Conservation (phyloP, 2,113 vertebrate species). For the Thymallus thymallus region DNA sequence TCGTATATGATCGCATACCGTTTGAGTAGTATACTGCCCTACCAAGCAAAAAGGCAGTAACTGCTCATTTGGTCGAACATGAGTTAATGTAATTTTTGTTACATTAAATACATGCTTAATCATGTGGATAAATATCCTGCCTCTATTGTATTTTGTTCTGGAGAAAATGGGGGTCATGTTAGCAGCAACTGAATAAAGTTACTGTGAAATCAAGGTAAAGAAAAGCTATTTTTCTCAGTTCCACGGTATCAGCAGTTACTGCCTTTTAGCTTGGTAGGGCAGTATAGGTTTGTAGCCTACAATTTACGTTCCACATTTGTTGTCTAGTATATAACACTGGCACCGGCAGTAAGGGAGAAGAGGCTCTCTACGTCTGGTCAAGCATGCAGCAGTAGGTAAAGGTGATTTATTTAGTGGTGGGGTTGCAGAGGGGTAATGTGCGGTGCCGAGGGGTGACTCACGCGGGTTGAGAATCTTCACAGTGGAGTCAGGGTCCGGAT, state of each 20-base stretch:
- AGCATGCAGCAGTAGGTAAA: slow-evolving; percentile 39
- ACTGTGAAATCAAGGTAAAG: too few species aligned
- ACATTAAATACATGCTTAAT: too few species aligned
- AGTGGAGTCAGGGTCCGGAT: slow-evolving; percentile 94
- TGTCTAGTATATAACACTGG: slow-evolving; percentile 46
- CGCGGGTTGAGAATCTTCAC: slow-evolving; percentile 98
- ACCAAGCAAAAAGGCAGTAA: too few species aligned
- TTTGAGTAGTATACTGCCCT: slow-evolving; percentile 40
- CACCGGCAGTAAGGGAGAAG: slow-evolving; percentile 43
- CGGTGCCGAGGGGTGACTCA: slow-evolving; percentile 74
- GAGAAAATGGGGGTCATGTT: too few species aligned
- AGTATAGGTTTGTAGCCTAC: slow-evolving; percentile 29
- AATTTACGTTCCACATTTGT: slow-evolving; percentile 60
- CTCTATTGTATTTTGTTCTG: too few species aligned
- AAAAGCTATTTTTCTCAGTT: too few species aligned
- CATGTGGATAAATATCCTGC: too few species aligned
- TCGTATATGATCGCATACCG: background rate
- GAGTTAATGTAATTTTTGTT: too few species aligned
- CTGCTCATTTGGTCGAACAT: too few species aligned
- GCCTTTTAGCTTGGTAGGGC: too few species aligned
- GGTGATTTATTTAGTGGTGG: slow-evolving; percentile 63
- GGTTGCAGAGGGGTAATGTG: background rate
- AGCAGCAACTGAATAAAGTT: too few species aligned
- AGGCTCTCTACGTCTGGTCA: slow-evolving; percentile 16
- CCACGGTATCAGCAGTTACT: too few species aligned